phyloP scores from a whole-genome alignment of 2,888 invertebrate species.

The Autographa gamma region DNA sequence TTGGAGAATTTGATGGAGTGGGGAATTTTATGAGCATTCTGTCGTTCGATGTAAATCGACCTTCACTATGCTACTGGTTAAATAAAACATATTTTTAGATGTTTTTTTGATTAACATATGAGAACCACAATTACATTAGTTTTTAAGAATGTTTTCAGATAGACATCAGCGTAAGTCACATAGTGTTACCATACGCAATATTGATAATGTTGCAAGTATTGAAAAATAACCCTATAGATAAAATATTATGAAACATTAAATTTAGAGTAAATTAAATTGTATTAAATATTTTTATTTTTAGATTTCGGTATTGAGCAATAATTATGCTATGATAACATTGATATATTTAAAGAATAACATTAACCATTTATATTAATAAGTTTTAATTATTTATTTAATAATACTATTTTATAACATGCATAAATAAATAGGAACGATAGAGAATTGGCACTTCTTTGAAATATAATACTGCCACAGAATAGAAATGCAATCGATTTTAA shows the following conservation, averaged over 20 bases:
- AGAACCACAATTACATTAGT: too few species aligned
- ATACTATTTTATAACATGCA: slow-evolving; percentile 17
- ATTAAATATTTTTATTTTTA: neutral
- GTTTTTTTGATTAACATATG: too few species aligned
- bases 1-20: too few species aligned
- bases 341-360: neutral
- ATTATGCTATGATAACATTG: neutral
- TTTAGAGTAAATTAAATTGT: neutral
- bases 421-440: slow-evolving; percentile 23
- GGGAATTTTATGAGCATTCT: too few species aligned
- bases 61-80: too few species aligned
- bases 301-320: neutral
- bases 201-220: too few species aligned
- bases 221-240: too few species aligned
- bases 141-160: neutral
- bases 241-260: too few species aligned
- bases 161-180: neutral
- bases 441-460: slow-evolving; percentile 34
- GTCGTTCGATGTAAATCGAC: too few species aligned
- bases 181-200: too few species aligned
- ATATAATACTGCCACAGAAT: neutral
- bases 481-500: neutral
- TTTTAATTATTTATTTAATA: neutral
- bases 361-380: neutral
- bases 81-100: too few species aligned